phyloP scores from a whole-genome alignment of 2,797 vertebrate genomes.

The Protosalanx chinensis region DNA sequence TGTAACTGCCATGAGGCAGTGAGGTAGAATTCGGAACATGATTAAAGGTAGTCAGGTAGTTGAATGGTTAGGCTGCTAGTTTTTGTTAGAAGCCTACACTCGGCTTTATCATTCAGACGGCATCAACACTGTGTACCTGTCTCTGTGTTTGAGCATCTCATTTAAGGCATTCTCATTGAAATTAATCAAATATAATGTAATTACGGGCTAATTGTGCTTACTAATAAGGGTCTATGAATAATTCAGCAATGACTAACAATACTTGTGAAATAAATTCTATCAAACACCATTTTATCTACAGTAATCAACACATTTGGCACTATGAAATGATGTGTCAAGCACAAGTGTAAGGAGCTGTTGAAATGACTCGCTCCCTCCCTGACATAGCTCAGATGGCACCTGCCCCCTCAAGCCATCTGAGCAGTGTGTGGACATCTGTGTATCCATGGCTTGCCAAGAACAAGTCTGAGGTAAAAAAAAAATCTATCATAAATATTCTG shows the following conservation, averaged over 20 bases:
- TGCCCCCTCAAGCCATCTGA: constrained; percentile 82
- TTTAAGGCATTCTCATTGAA: no score
- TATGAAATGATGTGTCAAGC: constrained; percentile 68
- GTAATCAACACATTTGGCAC: constrained; percentile 68
- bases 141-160: no score
- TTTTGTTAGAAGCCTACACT: no score
- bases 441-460: constrained; percentile 69
- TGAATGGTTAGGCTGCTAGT: no score
- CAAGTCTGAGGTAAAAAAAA: constrained; percentile 60
- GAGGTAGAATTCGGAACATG: not conserved
- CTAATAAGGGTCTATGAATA: constrained; percentile 36
- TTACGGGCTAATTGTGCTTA: not conserved
- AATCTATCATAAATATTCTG: constrained; percentile 59
- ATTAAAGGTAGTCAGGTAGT: no score
- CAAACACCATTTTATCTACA: constrained; percentile 66
- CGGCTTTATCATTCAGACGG: no score
- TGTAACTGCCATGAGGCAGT: not conserved
- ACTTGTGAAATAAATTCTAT: constrained; percentile 50
- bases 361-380: constrained; percentile 68
- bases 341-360: constrained; percentile 68
- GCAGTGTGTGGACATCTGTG: constrained; percentile 72
- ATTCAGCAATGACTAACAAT: constrained; percentile 63
- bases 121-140: no score
- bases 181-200: no score
- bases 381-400: constrained; percentile 75